Conservation (phyloP, 2,888 invertebrate genomes). For the Ennomos erosarius region DNA sequence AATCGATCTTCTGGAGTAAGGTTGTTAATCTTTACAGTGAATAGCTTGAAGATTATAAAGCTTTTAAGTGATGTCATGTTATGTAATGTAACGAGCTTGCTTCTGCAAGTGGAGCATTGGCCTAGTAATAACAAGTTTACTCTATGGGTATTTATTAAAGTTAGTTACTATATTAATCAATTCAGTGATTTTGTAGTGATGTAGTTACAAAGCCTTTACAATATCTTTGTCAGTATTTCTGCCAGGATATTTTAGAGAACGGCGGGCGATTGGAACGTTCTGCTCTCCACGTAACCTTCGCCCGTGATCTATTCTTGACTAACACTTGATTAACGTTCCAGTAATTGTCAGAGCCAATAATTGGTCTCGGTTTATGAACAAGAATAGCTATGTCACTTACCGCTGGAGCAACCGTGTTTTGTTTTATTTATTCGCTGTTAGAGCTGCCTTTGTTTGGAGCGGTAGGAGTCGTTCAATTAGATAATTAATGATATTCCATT, state of each 20-base stretch:
- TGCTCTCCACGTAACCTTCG: conserved; percentile 54
- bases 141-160: conserved; percentile 6
- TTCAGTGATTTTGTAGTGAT: no score
- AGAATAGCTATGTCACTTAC: conserved; percentile 21
- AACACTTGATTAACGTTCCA: conserved; percentile 52
- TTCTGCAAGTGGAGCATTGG: conserved; percentile 27
- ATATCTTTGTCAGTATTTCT: background rate
- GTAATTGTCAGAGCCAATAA: conserved; percentile 45
- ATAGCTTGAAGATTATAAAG: conserved; percentile 10
- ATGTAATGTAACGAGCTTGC: conserved; percentile 34
- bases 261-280: conserved; percentile 46
- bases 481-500: no score
- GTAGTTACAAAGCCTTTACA: no score
- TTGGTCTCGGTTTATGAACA: conserved; percentile 24
- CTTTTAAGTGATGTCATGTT: conserved; percentile 32
- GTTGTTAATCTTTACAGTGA: conserved; percentile 11
- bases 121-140: conserved; percentile 3
- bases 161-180: background rate
- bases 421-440: conserved; percentile 8
- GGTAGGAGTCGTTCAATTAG: background rate
- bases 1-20: conserved; percentile 12
- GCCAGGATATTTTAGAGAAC: conserved; percentile 36
- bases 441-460: conserved; percentile 1
- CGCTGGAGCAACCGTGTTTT: conserved; percentile 15
- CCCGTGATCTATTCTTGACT: conserved; percentile 56